Percentiles rank a stretch among this genome's conserved stretches.
phyloP scores from a whole-genome alignment of 2,113 vertebrate species.

The Gobio gobio region DNA sequence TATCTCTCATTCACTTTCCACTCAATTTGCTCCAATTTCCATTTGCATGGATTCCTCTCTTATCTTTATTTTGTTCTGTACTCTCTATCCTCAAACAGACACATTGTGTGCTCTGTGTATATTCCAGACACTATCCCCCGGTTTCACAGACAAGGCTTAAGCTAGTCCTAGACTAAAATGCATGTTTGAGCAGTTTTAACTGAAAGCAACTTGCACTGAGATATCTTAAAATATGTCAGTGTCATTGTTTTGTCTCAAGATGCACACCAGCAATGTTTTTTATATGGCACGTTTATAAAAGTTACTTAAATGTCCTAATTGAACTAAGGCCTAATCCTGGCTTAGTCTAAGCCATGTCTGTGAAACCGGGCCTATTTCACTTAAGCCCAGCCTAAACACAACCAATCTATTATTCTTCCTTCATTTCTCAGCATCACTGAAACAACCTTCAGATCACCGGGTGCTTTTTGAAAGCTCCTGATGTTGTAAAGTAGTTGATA shows the following conservation, averaged over 20 bases:
- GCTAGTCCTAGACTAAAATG: too few relatives aligned
- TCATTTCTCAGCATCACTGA: neutral
- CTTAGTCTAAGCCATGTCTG: too few relatives aligned
- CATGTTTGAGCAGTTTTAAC: too few relatives aligned
- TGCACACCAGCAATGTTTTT: too few relatives aligned
- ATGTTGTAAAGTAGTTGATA: neutral
- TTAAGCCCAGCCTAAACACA: neutral
- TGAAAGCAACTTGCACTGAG: too few relatives aligned
- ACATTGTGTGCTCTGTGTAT: neutral
- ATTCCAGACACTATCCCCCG: neutral
- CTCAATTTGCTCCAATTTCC: neutral
- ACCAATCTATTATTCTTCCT: neutral
- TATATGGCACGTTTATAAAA: too few relatives aligned
- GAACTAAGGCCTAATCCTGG: too few relatives aligned
- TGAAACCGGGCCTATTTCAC: too few relatives aligned
- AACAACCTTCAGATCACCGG: neutral
- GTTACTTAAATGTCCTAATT: too few relatives aligned
- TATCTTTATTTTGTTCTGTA: constrained; percentile 9
- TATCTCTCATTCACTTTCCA: neutral
- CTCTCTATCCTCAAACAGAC: neutral
- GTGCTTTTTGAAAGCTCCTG: neutral
- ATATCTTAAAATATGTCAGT: too few relatives aligned
- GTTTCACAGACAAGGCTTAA: too few relatives aligned
- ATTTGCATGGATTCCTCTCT: constrained; percentile 2
- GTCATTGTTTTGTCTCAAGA: too few relatives aligned